phyloP scores from a whole-genome alignment of 2,797 vertebrate genomes.

The Tauraco hartlaubi region DNA sequence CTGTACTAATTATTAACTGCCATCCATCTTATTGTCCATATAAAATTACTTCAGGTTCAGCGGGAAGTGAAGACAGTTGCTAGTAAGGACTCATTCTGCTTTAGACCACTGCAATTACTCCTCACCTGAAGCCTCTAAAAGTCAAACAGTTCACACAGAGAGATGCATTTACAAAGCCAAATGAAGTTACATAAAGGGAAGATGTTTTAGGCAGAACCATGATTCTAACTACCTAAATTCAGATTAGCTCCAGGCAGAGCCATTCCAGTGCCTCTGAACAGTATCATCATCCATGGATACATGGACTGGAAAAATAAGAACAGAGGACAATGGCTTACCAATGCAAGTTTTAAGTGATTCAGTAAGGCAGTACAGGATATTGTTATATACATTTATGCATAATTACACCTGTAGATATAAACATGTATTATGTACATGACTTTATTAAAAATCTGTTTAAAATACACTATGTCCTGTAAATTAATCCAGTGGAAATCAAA shows the following conservation, averaged over 20 bases:
- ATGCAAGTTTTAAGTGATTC: background rate
- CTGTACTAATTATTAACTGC: background rate
- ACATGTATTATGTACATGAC: background rate
- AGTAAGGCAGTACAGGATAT: background rate
- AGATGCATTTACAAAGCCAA: too few relatives aligned
- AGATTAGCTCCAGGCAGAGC: background rate
- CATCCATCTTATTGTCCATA: background rate
- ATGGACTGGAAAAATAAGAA: accelerated
- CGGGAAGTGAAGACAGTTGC: background rate
- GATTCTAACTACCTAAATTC: background rate
- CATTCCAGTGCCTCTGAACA: background rate
- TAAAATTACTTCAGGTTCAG: background rate
- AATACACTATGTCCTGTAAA: background rate
- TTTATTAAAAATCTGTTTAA: background rate
- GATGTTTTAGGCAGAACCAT: too few relatives aligned
- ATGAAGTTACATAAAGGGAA: too few relatives aligned
- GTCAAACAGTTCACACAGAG: background rate
- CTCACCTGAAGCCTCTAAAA: background rate
- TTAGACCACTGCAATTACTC: background rate
- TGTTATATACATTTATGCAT: background rate
- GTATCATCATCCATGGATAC: background rate
- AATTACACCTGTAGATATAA: background rate
- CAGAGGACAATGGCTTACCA: background rate
- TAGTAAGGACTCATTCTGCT: background rate
- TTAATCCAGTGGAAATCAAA: background rate